Base-by-base conservation (phyloP, 2,888 invertebrate genomes). In the Tipula helvola region DNA sequence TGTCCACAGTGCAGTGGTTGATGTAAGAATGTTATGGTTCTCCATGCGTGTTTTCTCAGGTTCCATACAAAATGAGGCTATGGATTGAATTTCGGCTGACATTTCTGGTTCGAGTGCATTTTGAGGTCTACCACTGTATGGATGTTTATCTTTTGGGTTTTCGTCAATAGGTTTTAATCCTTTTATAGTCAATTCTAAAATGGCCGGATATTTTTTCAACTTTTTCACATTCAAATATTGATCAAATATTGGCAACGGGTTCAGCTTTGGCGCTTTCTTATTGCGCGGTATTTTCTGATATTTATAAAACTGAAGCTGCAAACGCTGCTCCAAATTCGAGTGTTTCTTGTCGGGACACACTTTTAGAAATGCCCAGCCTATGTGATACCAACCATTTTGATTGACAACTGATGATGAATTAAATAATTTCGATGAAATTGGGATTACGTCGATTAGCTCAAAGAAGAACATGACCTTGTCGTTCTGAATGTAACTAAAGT, bases 321-420 rank as follows among this genome's bases (percentile, higher is more conserved):
- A 39, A 39, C 84, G 84, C 7, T 39, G 84, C 36, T 84, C 41
- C 39, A 84, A 41, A 84, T 84, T 39, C 0, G 84, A 39, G 10
- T 16, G 12, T 39, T 84, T 84, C 10, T 84, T 84, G 16, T 39
- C 36, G n/a, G 84, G 84, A n/a, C 12, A 84, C 16, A 84, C 84
- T 84, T 39, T 84, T 2, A 84, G 41, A 10, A 84, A 84, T n/a
- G 84, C 84, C 84, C 84, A 84, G 16, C 39, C 5, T 39, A 84
- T 39, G 28, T 84, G 84, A 84, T 84, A 84, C 84, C 84, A 84
- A 2, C 84, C 84, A 84, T 84, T 84, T 84, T 84, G 84, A n/a
- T 84, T 84, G 13, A 3, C 5, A 10, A 41, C 10, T 1, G 84
- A 16, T 3, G 39, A 41, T 8, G 84, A 84, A 84, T 84, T 84